Conservation (phyloP, 2,797 vertebrate genomes). For the Otolemur crassicaudatus region DNA sequence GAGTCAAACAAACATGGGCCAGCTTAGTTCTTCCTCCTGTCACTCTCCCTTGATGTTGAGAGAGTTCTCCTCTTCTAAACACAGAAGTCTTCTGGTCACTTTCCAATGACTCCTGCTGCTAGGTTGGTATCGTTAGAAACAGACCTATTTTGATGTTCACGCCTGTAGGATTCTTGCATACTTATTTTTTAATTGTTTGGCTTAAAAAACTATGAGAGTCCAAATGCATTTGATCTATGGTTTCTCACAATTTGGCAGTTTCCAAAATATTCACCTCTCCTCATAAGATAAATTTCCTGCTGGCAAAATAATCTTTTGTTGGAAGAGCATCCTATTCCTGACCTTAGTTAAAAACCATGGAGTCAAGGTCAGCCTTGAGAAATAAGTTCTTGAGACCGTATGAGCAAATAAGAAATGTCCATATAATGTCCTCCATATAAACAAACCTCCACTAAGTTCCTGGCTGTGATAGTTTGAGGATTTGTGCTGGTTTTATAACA, state of each 20-base stretch:
- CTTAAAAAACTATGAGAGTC: background rate
- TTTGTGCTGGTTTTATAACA: background rate
- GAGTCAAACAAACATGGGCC: background rate
- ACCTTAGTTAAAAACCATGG: background rate
- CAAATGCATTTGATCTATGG: background rate
- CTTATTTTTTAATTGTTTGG: slow-evolving; percentile 32
- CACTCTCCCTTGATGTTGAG: background rate
- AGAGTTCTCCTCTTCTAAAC: background rate
- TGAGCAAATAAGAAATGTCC: background rate
- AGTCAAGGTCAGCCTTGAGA: background rate
- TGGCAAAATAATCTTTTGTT: background rate
- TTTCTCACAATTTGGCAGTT: background rate
- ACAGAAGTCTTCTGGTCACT: background rate
- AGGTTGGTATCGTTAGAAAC: background rate
- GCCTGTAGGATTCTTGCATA: background rate
- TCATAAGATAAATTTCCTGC: background rate
- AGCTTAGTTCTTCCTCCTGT: background rate
- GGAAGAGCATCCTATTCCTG: background rate
- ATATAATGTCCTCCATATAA: too few species aligned
- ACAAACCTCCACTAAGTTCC: background rate
- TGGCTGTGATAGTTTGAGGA: background rate
- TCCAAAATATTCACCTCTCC: background rate
- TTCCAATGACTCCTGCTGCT: background rate
- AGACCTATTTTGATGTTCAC: background rate
- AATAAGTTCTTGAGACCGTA: background rate